Conservation (phyloP, 2,888 invertebrate genomes). For the Gortyna flavago region DNA sequence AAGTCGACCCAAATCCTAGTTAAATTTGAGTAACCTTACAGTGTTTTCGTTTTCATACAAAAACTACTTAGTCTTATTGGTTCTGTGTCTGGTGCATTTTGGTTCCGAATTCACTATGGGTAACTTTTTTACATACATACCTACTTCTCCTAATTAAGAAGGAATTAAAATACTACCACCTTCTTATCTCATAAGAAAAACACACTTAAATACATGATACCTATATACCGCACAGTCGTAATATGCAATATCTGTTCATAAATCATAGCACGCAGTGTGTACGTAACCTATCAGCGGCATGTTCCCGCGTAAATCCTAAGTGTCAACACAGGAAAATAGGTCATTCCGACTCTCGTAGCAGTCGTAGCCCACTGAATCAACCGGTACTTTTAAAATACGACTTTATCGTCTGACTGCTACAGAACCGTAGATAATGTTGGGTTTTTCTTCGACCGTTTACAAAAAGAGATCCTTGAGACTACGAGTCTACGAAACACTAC, state of each 20-base stretch:
- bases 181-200: neutral
- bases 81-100: conserved; percentile 2
- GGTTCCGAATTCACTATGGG: neutral
- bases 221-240: neutral
- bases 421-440: conserved; percentile 29
- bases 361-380: conserved; percentile 21
- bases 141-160: neutral
- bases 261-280: conserved; percentile 1
- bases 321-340: conserved; percentile 53
- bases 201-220: neutral
- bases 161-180: neutral
- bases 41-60: conserved; percentile 17
- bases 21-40: conserved; percentile 13
- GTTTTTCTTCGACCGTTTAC: conserved; percentile 34
- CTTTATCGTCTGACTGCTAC: conserved; percentile 41
- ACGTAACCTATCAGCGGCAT: conserved; percentile 31
- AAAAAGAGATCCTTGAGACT: conserved; percentile 25
- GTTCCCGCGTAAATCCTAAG: conserved; percentile 39
- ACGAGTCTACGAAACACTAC: conserved; percentile 48
- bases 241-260: conserved; percentile 29
- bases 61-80: neutral
- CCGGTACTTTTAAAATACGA: conserved; percentile 35
- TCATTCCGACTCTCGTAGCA: conserved; percentile 29
- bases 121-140: neutral
- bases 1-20: conserved; percentile 39